These are phyloP conservation scores for Tyria jacobaeae DNA, from an alignment of 2,888 invertebrate genomes.

Conservation along the genomic window DNA sequence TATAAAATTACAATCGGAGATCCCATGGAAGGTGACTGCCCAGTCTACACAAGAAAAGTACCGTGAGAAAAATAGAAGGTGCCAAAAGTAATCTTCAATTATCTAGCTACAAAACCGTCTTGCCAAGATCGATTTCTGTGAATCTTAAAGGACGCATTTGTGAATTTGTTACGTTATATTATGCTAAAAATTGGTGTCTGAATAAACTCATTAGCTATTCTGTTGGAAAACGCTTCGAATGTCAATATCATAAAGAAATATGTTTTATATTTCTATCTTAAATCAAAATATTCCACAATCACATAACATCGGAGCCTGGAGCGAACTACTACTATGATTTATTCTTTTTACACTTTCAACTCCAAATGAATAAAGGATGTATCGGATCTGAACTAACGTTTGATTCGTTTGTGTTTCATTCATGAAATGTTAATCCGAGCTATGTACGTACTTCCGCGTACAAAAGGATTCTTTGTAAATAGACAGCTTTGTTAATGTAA, in stretches of 20 bases:
- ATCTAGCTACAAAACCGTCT: conserved; percentile 49
- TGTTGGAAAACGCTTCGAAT: conserved; percentile 25
- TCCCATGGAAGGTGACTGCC: conserved; percentile 46
- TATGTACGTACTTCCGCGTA: conserved; percentile 23
- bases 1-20: conserved; percentile 51
- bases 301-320: conserved; percentile 29
- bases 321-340: conserved; percentile 50
- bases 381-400: conserved; percentile 56
- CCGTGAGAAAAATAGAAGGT: conserved; percentile 51
- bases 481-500: conserved; percentile 26
- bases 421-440: conserved; percentile 68
- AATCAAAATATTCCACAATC: conserved; percentile 50
- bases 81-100: conserved; percentile 58
- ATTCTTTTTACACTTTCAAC: conserved; percentile 53
- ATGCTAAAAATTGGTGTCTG: conserved; percentile 42
- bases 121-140: conserved; percentile 44
- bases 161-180: conserved; percentile 51
- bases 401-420: conserved; percentile 63
- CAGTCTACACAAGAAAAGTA: conserved; percentile 52
- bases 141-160: conserved; percentile 54
- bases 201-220: conserved; percentile 49
- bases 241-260: not conserved
- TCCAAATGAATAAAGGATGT: conserved; percentile 57
- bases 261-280: no score
- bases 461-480: conserved; percentile 51